These are phyloP conservation scores for Sesamia inferens DNA, from an alignment of 2,888 invertebrate genomes.

Conservation along the genomic window DNA sequence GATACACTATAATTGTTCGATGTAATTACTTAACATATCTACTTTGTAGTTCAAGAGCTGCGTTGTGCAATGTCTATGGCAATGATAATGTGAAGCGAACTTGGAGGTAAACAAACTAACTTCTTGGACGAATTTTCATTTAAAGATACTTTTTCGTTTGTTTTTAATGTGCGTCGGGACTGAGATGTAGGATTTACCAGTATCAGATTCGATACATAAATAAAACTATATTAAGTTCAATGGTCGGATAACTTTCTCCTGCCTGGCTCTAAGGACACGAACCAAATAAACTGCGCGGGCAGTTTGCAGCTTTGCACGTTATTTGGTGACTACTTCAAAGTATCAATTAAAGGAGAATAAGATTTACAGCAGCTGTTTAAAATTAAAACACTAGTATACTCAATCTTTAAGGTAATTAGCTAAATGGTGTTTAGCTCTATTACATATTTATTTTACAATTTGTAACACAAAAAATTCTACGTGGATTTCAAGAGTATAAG, in stretches of 20 bases:
- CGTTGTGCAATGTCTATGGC: conserved; percentile 32
- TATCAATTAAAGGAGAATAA: too few relatives aligned
- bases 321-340: background rate
- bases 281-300: background rate
- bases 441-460: background rate
- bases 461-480: background rate
- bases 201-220: background rate
- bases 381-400: background rate
- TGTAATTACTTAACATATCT: conserved; percentile 6
- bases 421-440: background rate
- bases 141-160: background rate
- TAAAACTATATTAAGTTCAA: background rate
- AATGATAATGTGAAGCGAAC: conserved; percentile 16
- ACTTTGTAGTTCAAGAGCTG: conserved; percentile 32
- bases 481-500: background rate
- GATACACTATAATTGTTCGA: background rate
- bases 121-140: background rate
- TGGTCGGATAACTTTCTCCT: background rate
- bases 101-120: conserved; percentile 24
- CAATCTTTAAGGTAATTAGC: too few relatives aligned
- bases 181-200: background rate
- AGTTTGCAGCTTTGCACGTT: background rate
- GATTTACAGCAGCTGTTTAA: background rate
- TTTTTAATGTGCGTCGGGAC: background rate
- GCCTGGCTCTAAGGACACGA: background rate